Base-by-base conservation (phyloP, 2,113 vertebrate species). In the Paratilapia polleni region DNA sequence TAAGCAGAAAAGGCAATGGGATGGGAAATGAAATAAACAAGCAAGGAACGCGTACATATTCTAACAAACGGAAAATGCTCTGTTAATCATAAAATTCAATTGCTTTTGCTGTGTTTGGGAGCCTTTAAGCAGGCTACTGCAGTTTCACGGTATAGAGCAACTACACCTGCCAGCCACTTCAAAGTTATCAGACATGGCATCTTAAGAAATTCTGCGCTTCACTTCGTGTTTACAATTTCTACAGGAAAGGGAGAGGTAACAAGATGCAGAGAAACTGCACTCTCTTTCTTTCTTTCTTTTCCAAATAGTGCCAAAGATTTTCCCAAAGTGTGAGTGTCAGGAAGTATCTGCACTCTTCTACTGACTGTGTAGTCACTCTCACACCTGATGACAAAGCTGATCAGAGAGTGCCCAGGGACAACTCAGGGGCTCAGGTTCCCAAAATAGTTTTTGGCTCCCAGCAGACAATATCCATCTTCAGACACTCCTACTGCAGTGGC, bases 401-500 rank as follows among this genome's bases (percentile, higher is more conserved):
- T 94, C 91, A 93, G 89, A 92, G 90, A 89, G 63, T 89, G 85
- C 90, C 78, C 81, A 81, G 91, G 90, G 90, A 93, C 88, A 73
- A 84, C 79, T 87, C 91, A 85, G 88, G 81, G 80, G 62, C 87
- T 86, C 73, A 22, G 83, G 47, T 61, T 90, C 92, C 90, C 80
- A 93, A 95, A 95, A 94, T 94, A 93, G 90, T 90, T 58, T 73
- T 94, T 94, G 94, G 92, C 94, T 94, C 84, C 87, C 85, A 73
- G 84, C 83, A 84, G 90, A 91, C 88, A 90, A 90, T 93, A 95
- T 95, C 93, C 91, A 94, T 94, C 91, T 93, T 94, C 89, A 91
- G 62, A 92, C 88, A 80, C 92, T 91, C 83, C 38, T 76, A 80
- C 91, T 89, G 88, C 91, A 91, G 90, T 89, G 83, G 81, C 88